Conservation (phyloP, 2,888 invertebrate genomes). For the Endomychus coccineus region DNA sequence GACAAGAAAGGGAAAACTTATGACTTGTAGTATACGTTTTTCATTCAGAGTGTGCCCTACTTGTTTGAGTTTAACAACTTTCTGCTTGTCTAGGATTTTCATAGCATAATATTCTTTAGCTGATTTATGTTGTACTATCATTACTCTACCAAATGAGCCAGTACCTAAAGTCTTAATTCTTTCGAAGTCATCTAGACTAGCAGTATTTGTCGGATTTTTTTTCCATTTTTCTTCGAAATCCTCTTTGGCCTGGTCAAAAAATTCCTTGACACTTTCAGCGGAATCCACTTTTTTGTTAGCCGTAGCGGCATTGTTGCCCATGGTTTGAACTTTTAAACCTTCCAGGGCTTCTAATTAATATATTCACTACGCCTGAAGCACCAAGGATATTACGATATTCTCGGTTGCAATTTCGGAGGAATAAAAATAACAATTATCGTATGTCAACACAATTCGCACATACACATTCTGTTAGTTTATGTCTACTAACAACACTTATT, state of each 20-base stretch:
- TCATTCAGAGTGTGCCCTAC: constrained; percentile 99
- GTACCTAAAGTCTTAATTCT: constrained; percentile 98
- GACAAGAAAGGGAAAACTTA: constrained; percentile 98
- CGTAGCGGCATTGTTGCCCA: constrained; percentile 98
- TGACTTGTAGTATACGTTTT: constrained; percentile 97
- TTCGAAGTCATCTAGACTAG: constrained; percentile 95
- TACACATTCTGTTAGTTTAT: constrained; percentile 27
- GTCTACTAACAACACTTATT: constrained; percentile 17
- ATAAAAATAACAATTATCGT: constrained; percentile 32
- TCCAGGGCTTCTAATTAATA: constrained; percentile 51
- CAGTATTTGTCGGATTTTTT: constrained; percentile 92
- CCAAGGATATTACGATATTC: constrained; percentile 30
- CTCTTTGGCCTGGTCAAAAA: constrained; percentile 95
- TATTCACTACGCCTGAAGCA: constrained; percentile 37
- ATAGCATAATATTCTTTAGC: constrained; percentile 97
- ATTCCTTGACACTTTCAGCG: constrained; percentile 97
- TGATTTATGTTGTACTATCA: constrained; percentile 98
- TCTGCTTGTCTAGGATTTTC: constrained; percentile 99
- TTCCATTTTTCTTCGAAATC: constrained; percentile 99
- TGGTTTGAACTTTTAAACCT: constrained; percentile 58
- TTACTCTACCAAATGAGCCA: constrained; percentile 98
- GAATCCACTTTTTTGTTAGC: constrained; percentile 97
- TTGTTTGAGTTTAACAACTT: constrained; percentile 99
- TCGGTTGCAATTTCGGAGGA: constrained; percentile 37
- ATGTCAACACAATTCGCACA: constrained; percentile 39